Conservation (phyloP, 2,888 invertebrate species). For the Nomada ruficornis region DNA sequence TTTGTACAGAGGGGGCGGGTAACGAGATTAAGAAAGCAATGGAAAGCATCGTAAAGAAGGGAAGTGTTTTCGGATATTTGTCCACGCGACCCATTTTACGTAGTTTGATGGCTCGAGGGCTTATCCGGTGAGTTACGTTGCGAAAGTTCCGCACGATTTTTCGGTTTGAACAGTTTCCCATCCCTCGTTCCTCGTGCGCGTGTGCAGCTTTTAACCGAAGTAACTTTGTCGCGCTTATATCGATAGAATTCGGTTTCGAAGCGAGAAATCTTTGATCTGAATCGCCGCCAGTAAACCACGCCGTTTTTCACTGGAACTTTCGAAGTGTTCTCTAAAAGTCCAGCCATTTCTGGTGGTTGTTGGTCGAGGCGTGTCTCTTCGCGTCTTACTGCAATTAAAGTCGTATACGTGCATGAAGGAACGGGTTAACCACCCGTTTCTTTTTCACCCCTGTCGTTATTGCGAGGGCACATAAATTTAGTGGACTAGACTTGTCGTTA, state of each 20-base stretch:
- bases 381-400: slow-evolving; percentile 23
- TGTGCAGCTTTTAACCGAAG: slow-evolving; percentile 27
- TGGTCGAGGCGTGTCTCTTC: slow-evolving; percentile 2
- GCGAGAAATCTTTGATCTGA: slow-evolving; percentile 40
- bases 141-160: slow-evolving; percentile 61
- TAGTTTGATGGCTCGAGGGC: slow-evolving; percentile 46
- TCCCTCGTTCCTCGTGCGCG: slow-evolving; percentile 29
- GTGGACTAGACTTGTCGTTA: too few species aligned
- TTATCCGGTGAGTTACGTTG: slow-evolving; percentile 63
- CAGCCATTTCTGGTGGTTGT: background rate
- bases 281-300: slow-evolving; percentile 5
- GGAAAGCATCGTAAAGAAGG: slow-evolving; percentile 38
- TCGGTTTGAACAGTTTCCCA: slow-evolving; percentile 51
- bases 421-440: background rate
- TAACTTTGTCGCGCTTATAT: slow-evolving; percentile 29
- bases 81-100: slow-evolving; percentile 54
- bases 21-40: background rate
- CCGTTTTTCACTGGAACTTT: slow-evolving; percentile 14
- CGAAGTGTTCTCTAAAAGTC: background rate
- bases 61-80: slow-evolving; percentile 63
- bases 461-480: too few species aligned
- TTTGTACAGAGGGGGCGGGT: background rate
- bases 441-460: background rate
- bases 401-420: slow-evolving; percentile 12
- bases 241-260: slow-evolving; percentile 33